Conservation (phyloP, 2,113 vertebrate genomes). For the Orthonyx spaldingii region DNA sequence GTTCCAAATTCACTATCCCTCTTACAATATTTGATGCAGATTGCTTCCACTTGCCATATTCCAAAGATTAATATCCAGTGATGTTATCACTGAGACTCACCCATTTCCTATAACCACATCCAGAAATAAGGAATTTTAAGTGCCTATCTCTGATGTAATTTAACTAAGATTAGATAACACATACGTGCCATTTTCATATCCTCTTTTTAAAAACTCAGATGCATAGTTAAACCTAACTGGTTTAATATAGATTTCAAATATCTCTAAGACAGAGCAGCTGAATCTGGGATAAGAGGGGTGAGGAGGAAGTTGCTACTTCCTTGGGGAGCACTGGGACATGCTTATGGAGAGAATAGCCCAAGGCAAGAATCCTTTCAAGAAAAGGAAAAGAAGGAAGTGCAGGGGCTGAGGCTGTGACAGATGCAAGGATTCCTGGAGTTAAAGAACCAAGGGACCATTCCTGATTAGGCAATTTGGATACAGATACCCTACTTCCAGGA, state of each 20-base stretch:
- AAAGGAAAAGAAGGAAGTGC: not conserved
- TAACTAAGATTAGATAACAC: not conserved
- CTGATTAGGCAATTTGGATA: not conserved
- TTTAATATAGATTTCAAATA: not conserved
- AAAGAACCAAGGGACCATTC: not conserved
- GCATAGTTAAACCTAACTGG: not conserved
- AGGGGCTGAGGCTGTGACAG: not conserved
- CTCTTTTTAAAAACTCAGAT: not conserved
- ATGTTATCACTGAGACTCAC: not conserved
- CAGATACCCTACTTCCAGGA: not conserved
- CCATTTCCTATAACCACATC: not conserved
- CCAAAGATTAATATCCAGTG: not conserved
- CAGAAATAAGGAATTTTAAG: not conserved
- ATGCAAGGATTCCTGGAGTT: not conserved
- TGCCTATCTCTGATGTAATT: not conserved
- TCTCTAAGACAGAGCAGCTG: not conserved
- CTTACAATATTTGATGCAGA: not conserved
- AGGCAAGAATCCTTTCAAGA: not conserved
- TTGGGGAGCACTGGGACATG: not conserved
- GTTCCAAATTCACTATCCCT: not conserved
- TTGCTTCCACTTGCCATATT: not conserved
- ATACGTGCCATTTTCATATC: not conserved
- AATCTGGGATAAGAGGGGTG: not conserved
- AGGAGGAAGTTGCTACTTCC: not conserved
- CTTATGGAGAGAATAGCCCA: not conserved